Base-by-base conservation (phyloP, 2,113 vertebrate genomes). In the Phalacrocorax brasilianus region DNA sequence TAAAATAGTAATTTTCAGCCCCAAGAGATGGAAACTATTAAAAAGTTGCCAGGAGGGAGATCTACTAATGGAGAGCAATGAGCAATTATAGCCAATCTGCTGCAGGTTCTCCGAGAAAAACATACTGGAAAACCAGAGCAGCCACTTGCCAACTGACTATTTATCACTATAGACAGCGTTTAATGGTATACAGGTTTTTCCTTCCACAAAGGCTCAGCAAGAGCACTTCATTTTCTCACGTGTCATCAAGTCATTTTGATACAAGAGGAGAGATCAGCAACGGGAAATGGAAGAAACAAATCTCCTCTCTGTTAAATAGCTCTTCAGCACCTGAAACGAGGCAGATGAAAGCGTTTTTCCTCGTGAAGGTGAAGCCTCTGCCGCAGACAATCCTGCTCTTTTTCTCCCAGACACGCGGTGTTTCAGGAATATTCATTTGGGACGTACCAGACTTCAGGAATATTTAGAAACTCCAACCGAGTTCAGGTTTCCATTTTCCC, bases 1-100 rank as follows among this genome's bases (percentile, higher is more conserved):
- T 97, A 97, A 97, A 96, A 70, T 67, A 97, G 95, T 96, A 91
- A 96, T 97, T 97, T 89, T 81, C 94, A 94, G 88, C 92, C 97
- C 83, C 72, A 17, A 92, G 97, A 97, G 97, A 96, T 78, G 94
- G 56, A 96, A 97, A 96, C 94, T 95, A 93, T 97, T 95, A 95
- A 92, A 89, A 74, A 96, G 74, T 28, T 97, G 96, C 97, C 96
- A 76, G 96, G 93, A 96, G 97, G 96, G 95, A 96, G 96, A 96
- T 94, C 33, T 49, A 4, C 93, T 97, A 84, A 97, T 83, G 92
- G 96, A 95, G 93, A 97, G 92, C 92, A 88, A 92, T 30, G 92
- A 97, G 95, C 91, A 93, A 92, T 97, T 84, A 88, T 4, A 93
- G 85, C 84, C 97, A 76, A 78, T 89, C 96, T 97, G 97, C 89